A percentile compares a stretch with the other conserved stretches of the same genome.
These are phyloP conservation scores for Phortica magna DNA, from an alignment of 2,888 invertebrate species.

Conservation along the genomic window DNA sequence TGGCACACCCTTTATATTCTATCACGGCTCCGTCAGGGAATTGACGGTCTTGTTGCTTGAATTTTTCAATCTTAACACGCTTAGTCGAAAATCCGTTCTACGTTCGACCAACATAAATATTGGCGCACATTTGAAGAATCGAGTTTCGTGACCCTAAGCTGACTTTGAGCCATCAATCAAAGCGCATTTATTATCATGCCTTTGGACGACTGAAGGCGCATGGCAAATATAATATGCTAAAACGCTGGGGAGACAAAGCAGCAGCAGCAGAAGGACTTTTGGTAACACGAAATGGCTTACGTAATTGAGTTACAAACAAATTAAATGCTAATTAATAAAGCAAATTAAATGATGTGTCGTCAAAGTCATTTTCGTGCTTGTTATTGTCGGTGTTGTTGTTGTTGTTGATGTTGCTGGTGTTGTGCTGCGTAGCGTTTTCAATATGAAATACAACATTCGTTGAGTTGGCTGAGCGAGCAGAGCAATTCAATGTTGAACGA, in stretches of 20 bases:
- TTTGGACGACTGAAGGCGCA: not conserved
- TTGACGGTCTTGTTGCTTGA: too few relatives aligned
- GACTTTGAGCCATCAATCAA: not conserved
- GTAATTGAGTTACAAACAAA: slow-evolving; percentile 65
- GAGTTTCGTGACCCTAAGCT: not conserved
- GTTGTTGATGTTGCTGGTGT: not conserved
- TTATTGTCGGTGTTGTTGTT: not conserved
- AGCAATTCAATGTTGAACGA: not conserved
- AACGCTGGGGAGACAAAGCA: not conserved
- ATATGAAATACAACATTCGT: slow-evolving; percentile 13
- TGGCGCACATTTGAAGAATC: not conserved
- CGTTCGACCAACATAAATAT: not conserved
- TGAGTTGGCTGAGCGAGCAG: not conserved
- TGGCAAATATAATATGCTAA: not conserved
- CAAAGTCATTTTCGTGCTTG: not conserved
- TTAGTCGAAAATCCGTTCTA: not conserved
- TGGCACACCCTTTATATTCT: too few relatives aligned
- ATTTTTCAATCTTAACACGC: too few relatives aligned
- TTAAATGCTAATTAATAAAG: slow-evolving; percentile 68
- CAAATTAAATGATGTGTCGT: slow-evolving; percentile 57
- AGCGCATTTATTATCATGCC: not conserved
- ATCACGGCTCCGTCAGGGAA: too few relatives aligned
- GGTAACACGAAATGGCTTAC: not conserved
- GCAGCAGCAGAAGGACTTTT: not conserved
- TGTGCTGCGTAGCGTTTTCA: not conserved